phyloP scores from a whole-genome alignment of 2,888 invertebrate genomes.

The Cryptophagus acutangulus region DNA sequence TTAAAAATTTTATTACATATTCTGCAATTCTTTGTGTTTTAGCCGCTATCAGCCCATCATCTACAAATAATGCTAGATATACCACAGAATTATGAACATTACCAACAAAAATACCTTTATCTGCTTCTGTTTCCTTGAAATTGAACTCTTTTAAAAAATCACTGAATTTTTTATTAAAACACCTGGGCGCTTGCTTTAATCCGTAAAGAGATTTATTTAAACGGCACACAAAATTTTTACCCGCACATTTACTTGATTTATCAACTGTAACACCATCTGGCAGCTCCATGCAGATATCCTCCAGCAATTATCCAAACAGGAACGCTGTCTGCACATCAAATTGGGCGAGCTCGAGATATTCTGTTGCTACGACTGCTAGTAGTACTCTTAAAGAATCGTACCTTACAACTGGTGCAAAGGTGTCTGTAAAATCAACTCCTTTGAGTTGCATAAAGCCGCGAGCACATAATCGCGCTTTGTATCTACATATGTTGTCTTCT shows the following conservation, averaged over 20 bases:
- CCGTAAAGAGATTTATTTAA: constrained; percentile 16
- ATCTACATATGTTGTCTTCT: background rate
- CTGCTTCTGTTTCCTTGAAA: constrained; percentile 26
- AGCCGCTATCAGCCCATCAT: constrained; percentile 27
- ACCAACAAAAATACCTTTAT: constrained; percentile 33
- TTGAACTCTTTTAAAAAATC: constrained; percentile 28
- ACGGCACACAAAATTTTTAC: constrained; percentile 9
- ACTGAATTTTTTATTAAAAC: constrained; percentile 24
- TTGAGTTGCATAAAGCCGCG: constrained; percentile 16
- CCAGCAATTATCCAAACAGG: constrained; percentile 11
- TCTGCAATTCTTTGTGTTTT: background rate
- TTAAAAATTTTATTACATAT: background rate
- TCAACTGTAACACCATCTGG: constrained; percentile 14
- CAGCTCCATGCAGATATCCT: constrained; percentile 12
- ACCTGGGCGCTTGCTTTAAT: constrained; percentile 15
- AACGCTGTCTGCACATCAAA: constrained; percentile 19
- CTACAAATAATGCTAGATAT: constrained; percentile 20
- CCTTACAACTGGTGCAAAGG: constrained; percentile 21
- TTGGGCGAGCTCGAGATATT: constrained; percentile 10
- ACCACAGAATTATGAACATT: constrained; percentile 17
- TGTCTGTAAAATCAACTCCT: constrained; percentile 20
- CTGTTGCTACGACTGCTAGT: constrained; percentile 14
- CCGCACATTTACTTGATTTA: background rate
- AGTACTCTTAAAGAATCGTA: constrained; percentile 18
- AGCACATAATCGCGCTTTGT: constrained; percentile 10